These are phyloP conservation scores for Hydrophis major DNA, from an alignment of 2,797 vertebrate genomes.

Conservation along the genomic window DNA sequence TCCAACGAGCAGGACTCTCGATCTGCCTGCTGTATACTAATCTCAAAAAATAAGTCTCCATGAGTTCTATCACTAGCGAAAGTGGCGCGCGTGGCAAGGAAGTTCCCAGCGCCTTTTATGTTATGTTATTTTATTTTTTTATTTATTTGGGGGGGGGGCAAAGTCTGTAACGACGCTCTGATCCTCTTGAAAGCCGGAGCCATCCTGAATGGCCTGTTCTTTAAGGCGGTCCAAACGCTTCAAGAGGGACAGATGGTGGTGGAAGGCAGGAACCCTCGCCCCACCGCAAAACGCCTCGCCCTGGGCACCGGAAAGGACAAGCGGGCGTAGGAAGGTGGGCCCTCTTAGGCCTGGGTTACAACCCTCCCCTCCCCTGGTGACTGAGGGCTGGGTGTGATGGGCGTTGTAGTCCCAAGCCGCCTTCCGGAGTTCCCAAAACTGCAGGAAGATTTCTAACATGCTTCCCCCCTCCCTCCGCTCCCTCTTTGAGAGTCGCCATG, in stretches of 20 bases:
- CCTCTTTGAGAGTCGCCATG: background rate
- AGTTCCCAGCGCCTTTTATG: background rate
- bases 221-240: background rate
- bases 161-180: background rate
- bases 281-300: background rate
- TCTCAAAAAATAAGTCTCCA: background rate
- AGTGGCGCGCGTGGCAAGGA: too few relatives aligned
- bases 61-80: background rate
- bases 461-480: rapidly evolving
- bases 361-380: background rate
- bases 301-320: background rate
- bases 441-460: background rate
- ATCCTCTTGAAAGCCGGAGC: background rate
- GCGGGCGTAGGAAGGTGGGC: rapidly evolving
- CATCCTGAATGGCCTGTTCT: background rate
- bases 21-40: background rate
- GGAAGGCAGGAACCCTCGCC: too few relatives aligned
- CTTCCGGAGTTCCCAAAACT: background rate
- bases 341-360: too few relatives aligned
- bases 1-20: background rate
- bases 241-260: too few relatives aligned
- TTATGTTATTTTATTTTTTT: background rate
- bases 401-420: background rate
- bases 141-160: background rate
- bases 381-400: background rate